These are phyloP conservation scores for Nasonia vitripennis DNA, from an alignment of 1,140 invertebrate genomes.

Conservation along the genomic window DNA sequence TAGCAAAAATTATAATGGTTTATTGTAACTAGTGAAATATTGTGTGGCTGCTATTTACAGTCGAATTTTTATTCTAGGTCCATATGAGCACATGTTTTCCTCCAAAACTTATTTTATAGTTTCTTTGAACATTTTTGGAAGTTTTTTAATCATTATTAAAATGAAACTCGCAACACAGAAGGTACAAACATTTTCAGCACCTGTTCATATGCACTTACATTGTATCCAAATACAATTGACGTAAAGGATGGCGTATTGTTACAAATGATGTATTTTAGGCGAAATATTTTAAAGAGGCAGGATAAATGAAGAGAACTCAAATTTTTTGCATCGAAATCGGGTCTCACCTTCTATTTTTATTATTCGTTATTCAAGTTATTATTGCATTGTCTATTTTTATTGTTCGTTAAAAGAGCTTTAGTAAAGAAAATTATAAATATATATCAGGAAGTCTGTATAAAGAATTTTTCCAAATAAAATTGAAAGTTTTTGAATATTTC, in stretches of 20 bases:
- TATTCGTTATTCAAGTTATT: constrained; percentile 30
- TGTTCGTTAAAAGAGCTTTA: constrained; percentile 32
- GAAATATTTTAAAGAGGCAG: neutral
- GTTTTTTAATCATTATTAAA: constrained; percentile 8
- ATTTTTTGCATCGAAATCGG: constrained; percentile 27
- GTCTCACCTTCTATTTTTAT: constrained; percentile 41
- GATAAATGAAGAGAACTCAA: constrained; percentile 10
- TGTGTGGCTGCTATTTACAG: neutral
- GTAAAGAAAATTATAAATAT: constrained; percentile 1
- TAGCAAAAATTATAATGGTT: constrained; percentile 15
- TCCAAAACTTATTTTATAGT: neutral
- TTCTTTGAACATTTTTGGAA: neutral
- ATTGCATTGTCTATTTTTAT: constrained; percentile 33
- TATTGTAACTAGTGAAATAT: constrained; percentile 29
- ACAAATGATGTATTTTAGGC: constrained; percentile 36
- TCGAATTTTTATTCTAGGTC: constrained; percentile 28
- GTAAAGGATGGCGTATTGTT: constrained; percentile 20
- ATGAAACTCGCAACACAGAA: constrained; percentile 21
- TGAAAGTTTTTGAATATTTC: constrained; percentile 2
- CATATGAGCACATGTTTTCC: constrained; percentile 13
- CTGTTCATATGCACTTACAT: constrained; percentile 28
- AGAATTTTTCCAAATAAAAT: constrained; percentile 30
- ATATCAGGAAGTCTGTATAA: constrained; percentile 15
- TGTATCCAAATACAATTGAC: neutral
- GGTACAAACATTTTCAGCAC: constrained; percentile 38